Base-by-base conservation (phyloP, 2,888 invertebrate species). In the Mimas tiliae region DNA sequence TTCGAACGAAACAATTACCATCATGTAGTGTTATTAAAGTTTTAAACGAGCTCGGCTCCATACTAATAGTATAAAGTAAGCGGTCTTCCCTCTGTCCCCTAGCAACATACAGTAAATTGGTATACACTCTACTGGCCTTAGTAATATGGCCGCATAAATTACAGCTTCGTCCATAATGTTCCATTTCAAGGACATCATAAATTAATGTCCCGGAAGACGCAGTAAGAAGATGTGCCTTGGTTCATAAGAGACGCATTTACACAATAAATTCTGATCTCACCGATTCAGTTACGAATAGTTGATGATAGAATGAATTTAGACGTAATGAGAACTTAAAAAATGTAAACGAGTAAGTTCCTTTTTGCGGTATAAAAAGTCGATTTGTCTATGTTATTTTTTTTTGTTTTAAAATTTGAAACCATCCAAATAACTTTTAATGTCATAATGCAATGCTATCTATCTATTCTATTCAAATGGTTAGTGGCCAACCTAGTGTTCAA, bases 121-220 rank as follows among this genome's bases (percentile, higher is more conserved):
- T 21, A 48, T 63, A 48, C 45, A 63, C 48, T 63, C n/a, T 38
- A 62, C 19, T 63, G 63, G 19, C 16, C 63, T 63, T 34, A 48
- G 48, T 34, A 34, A 63, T 63, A 50, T 63, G 52, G 62, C 63
- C 68, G 67, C 68, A 70, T 74, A 55, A 50, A 58, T 64, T 47
- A 58, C 63, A n/a, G 19, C 38, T n/a, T 58, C 58, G 50, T 65
- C 70, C 63, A 16, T 65, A 47, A 69, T 67, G 70, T 69, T 75
- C 70, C 64, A 70, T 75, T 72, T 75, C 69, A 77, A 71, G 34
- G 70, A 63, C 69, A 68, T 74, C 69, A 73, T 77, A 75, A 73
- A 74, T 72, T 74, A 58, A 55, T 58, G 65, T 69, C 62, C 53
- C 45, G 62, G 45, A 63, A 74, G 69, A 63, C 62, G 68, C 12